Evolutionary conservation across 2,888 invertebrate species (phyloP), one percentile per base, ranked within the genome.

Genomic region (Aporophyla lueneburgensis): DNA sequence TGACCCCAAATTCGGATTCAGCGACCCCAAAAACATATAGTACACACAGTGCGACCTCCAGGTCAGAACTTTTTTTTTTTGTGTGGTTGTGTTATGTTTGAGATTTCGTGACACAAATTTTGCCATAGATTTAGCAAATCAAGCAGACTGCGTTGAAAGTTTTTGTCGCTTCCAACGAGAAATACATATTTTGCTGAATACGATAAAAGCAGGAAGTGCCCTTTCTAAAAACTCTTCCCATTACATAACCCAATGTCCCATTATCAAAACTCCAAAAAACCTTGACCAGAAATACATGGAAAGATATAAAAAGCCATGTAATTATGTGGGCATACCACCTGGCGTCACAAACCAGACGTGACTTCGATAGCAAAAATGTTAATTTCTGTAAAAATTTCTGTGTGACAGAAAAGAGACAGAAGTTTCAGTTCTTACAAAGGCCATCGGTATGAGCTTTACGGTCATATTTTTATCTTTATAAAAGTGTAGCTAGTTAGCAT

Each of bases 251-350:
- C 14, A 63, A 58, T 14, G 43, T 33, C 24, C 53, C 12, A 61
- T 63, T 59, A 69, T n/a, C 6, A 24, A 70, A 81, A 33, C 54
- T 43, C 16, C 65, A 7, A 71, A 73, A 71, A 74, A 24, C n/a
- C 54, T n/a, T 56, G 12, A 21, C 40, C 51, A 62, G 33, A 61
- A 71, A 74, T 71, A 74, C 65, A 58, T 65, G 21, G 40, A 49
- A 51, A 59, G 1, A 67, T 51, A 63, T 74, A 78, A 79, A 77
- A 80, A 49, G 24, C 56, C 58, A 53, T 71, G 76, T 80, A 82
- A 86, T 86, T 84, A 80, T 69, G 78, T 68, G 77, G 69, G 49
- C 40, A 72, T 63, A 66, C 72, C 85, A 86, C 70, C 80, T 86
- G 86, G 70, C 71, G 78, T 80, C 81, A 46, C 14, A 69, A 43